Percentiles rank a stretch among this genome's conserved stretches.
Conservation (phyloP, 2,113 vertebrate species). For the Marmota flaviventris region DNA sequence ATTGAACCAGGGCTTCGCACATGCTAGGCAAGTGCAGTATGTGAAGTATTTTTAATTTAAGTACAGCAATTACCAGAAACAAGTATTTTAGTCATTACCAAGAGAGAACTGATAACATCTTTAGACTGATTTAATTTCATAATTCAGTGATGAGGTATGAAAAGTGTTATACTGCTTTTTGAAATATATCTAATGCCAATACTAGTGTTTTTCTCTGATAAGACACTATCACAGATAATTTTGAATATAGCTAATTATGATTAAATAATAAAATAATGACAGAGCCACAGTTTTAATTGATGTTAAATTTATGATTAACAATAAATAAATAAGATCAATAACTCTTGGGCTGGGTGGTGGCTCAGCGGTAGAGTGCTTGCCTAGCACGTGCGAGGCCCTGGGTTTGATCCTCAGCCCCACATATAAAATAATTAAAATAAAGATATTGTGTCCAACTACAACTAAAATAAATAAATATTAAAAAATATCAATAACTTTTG, state of each 20-base stretch:
- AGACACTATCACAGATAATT: background rate
- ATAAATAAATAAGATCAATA: background rate
- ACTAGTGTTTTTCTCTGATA: background rate
- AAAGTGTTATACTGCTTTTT: background rate
- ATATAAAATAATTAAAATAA: too few species aligned
- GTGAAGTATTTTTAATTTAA: background rate
- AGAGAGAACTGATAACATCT: background rate
- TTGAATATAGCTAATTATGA: background rate
- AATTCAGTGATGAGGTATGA: background rate
- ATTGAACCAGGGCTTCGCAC: background rate
- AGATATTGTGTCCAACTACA: too few species aligned
- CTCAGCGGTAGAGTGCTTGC: too few species aligned
- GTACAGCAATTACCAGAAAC: background rate
- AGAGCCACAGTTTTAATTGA: background rate
- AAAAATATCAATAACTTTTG: background rate
- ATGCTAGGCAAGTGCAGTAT: background rate
- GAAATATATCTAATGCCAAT: background rate
- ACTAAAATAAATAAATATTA: too few species aligned
- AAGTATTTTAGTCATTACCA: background rate
- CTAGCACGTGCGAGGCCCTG: too few species aligned
- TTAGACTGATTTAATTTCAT: slow-evolving; percentile 20
- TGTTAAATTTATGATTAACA: background rate
- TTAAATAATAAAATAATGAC: background rate
- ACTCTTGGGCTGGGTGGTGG: too few species aligned
- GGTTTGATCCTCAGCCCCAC: too few species aligned